Conservation (phyloP, 1,140 invertebrate species). For the Drosophila triauraria region DNA sequence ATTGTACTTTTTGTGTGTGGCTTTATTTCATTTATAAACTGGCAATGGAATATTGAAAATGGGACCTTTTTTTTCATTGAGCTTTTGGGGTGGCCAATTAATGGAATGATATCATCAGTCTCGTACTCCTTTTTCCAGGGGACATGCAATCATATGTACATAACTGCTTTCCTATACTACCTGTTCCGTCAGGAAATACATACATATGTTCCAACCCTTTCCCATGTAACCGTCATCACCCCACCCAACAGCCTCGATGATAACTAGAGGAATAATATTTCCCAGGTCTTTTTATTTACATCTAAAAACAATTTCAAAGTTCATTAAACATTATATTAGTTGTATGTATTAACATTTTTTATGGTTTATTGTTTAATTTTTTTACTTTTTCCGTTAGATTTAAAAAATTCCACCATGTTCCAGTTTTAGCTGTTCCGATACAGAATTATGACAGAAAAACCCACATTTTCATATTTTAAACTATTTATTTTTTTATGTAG, state of each 20-base stretch:
- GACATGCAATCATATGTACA: background rate
- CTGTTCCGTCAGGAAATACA: background rate
- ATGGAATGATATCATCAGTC: background rate
- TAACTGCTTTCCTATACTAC: background rate
- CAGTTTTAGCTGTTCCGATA: conserved; percentile 10
- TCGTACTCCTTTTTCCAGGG: background rate
- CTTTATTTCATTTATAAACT: background rate
- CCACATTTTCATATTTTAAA: background rate
- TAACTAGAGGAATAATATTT: background rate
- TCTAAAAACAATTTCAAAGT: background rate
- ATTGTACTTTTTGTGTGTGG: conserved; percentile 41
- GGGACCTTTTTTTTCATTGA: too few species aligned
- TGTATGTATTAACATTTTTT: background rate
- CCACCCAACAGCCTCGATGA: background rate
- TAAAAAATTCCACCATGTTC: conserved; percentile 5
- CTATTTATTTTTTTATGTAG: background rate
- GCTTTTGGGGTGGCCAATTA: too few species aligned
- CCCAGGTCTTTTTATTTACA: background rate
- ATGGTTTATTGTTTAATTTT: background rate
- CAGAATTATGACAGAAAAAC: conserved; percentile 5
- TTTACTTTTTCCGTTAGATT: background rate
- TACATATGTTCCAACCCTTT: background rate
- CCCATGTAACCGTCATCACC: background rate
- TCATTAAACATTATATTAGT: background rate
- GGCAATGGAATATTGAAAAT: background rate